Percentiles rank a stretch among this genome's conserved stretches.
These are phyloP conservation scores for Apodemus sylvaticus DNA, from an alignment of 2,113 vertebrate species.

Conservation along the genomic window DNA sequence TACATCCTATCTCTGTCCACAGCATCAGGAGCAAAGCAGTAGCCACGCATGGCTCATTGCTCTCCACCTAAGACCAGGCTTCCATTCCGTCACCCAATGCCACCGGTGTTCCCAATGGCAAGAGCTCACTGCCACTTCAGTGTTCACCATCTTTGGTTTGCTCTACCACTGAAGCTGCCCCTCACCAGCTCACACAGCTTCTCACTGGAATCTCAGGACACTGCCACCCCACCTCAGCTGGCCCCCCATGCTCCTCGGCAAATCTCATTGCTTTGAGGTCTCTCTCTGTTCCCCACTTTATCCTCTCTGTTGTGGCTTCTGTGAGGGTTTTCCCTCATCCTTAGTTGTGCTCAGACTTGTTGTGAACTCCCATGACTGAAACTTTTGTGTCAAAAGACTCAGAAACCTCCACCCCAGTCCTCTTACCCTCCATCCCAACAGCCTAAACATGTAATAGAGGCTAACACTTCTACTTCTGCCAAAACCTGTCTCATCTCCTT, in stretches of 20 bases:
- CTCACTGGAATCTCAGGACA: accelerated
- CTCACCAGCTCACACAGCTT: background rate
- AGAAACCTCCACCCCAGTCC: background rate
- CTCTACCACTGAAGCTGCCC: background rate
- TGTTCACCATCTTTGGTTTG: too few species aligned
- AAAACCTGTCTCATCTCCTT: background rate
- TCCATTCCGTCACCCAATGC: background rate
- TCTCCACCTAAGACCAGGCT: background rate
- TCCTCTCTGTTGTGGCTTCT: background rate
- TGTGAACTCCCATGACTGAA: background rate
- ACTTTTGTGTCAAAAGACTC: background rate
- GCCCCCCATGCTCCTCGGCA: background rate
- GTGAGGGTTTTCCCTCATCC: background rate
- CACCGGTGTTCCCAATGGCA: background rate
- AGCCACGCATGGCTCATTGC: background rate
- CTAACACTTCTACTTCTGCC: background rate
- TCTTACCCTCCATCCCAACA: background rate
- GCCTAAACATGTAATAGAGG: background rate
- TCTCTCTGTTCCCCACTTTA: background rate
- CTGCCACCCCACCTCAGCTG: too few species aligned
- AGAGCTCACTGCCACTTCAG: background rate
- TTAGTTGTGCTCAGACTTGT: background rate
- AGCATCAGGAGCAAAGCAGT: background rate
- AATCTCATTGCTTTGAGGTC: background rate
- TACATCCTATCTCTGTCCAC: background rate